Percentiles rank a stretch among this genome's conserved stretches.
These are phyloP conservation scores for Buteo buteo DNA, from an alignment of 2,113 vertebrate species.

Conservation along the genomic window DNA sequence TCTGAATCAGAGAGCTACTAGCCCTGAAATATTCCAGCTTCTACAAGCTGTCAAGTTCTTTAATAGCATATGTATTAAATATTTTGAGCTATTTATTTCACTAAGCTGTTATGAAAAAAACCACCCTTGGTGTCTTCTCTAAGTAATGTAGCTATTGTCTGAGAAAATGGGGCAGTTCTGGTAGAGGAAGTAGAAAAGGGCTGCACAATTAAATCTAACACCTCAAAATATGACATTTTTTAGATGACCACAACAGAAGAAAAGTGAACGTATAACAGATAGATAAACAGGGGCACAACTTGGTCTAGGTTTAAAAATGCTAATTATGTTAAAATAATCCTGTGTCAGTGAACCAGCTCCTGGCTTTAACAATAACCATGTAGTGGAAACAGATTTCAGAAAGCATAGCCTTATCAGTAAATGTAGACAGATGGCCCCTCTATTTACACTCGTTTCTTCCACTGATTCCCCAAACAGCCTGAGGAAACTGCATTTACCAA, in stretches of 20 bases:
- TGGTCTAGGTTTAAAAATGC: not conserved
- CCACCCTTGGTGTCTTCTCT: not conserved
- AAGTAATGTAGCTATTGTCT: not conserved
- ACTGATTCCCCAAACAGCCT: not conserved
- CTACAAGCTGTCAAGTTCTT: not conserved
- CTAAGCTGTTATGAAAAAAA: not conserved
- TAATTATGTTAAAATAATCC: not conserved
- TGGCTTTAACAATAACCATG: not conserved
- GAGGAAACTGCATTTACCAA: not conserved
- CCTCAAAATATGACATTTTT: not conserved
- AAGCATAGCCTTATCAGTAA: not conserved
- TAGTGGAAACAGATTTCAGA: not conserved
- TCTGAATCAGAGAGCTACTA: conserved; percentile 36
- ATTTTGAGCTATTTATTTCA: conserved; percentile 2
- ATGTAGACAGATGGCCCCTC: conserved; percentile 2
- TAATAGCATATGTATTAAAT: not conserved
- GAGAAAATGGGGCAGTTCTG: not conserved
- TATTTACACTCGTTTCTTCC: not conserved
- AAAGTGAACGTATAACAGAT: not conserved
- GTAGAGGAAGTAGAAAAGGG: not conserved
- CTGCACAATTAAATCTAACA: not conserved
- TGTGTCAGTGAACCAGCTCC: not conserved
- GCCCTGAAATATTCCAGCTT: conserved; percentile 14
- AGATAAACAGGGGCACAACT: not conserved
- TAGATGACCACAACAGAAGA: not conserved